These are phyloP conservation scores for Hoplodrina ambigua DNA, from an alignment of 2,888 invertebrate genomes.

Conservation along the genomic window DNA sequence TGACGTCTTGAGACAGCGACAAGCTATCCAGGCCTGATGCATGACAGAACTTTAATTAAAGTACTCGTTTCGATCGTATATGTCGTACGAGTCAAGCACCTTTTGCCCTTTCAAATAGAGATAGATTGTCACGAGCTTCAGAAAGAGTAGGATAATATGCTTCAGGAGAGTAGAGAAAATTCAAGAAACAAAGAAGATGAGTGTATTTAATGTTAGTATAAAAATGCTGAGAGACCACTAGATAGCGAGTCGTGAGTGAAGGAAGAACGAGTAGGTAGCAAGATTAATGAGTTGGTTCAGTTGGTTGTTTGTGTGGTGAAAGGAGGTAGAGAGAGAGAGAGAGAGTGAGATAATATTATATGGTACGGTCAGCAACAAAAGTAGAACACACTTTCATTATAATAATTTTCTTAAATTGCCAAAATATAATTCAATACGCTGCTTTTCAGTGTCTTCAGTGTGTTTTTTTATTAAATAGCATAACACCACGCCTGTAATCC, in stretches of 20 bases:
- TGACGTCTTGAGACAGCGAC: slow-evolving; percentile 26
- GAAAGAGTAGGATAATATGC: slow-evolving; percentile 4
- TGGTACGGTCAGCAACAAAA: slow-evolving; percentile 9
- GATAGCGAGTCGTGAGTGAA: neutral
- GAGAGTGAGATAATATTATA: neutral
- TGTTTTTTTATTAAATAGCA: no score
- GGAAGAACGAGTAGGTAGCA: neutral
- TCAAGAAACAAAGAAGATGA: neutral
- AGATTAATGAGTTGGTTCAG: slow-evolving; percentile 4
- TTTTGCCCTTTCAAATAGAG: slow-evolving; percentile 1
- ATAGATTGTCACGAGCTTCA: slow-evolving; percentile 6
- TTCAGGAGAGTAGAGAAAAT: neutral
- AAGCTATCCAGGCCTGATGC: slow-evolving; percentile 36
- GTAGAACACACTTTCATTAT: neutral
- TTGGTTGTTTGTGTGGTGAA: neutral
- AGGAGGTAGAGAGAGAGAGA: neutral
- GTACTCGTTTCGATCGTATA: slow-evolving; percentile 19
- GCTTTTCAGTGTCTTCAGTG: no score
- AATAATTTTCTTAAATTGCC: no score
- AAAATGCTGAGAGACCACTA: neutral
- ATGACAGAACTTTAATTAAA: slow-evolving; percentile 29
- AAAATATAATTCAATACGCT: no score
- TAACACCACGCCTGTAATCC: no score
- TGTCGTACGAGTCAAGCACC: slow-evolving; percentile 8
- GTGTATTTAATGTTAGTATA: neutral